phyloP scores from a whole-genome alignment of 1,140 invertebrate genomes.

The Lysiphlebus fabarum region DNA sequence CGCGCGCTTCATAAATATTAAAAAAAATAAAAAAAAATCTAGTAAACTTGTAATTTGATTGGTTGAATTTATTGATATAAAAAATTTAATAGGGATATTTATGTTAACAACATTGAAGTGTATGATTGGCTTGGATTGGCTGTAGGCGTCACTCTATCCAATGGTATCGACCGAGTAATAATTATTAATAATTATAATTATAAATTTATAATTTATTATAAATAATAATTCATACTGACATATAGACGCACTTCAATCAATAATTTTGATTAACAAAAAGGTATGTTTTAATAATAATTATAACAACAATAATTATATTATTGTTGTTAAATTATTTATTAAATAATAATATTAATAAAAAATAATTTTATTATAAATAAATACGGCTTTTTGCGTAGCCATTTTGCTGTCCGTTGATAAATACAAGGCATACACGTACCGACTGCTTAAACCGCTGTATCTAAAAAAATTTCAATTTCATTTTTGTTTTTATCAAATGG shows the following conservation, averaged over 20 bases:
- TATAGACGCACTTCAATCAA: no score
- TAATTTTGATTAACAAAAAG: constrained; percentile 17
- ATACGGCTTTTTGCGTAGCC: constrained; percentile 35
- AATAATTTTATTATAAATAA: background rate
- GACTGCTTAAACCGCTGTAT: constrained; percentile 42
- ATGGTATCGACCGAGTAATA: constrained; percentile 51
- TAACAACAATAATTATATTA: no score
- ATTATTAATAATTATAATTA: constrained; percentile 19
- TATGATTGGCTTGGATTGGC: no score
- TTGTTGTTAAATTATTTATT: constrained; percentile 1
- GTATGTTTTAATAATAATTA: constrained; percentile 6
- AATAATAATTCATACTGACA: no score
- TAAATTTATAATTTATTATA: no score
- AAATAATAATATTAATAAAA: constrained; percentile 8
- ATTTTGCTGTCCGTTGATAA: constrained; percentile 59
- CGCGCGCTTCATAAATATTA: no score
- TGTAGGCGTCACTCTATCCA: constrained; percentile 23
- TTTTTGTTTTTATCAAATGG: background rate
- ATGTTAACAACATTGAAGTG: no score
- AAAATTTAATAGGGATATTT: no score
- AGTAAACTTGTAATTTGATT: no score
- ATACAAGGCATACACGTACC: constrained; percentile 51
- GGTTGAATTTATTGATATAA: no score
- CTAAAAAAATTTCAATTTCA: constrained; percentile 27
- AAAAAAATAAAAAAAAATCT: no score